These are phyloP conservation scores for Phataginus tricuspis DNA, from an alignment of 2,797 vertebrate species.

Conservation along the genomic window DNA sequence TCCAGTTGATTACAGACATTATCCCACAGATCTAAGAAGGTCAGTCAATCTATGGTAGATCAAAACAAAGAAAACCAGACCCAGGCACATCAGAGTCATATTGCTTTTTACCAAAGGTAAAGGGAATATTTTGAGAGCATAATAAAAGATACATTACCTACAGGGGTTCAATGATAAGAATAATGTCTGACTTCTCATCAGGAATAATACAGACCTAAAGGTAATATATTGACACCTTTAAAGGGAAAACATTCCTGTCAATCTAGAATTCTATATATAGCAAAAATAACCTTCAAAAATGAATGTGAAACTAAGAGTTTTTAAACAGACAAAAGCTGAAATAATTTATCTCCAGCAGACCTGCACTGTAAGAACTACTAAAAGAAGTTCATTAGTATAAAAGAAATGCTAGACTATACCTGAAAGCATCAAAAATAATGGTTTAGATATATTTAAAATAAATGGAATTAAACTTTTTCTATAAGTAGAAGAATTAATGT, in stretches of 20 bases:
- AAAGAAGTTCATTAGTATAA: slow-evolving; percentile 79
- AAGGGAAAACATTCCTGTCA: neutral
- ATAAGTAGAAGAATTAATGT: slow-evolving; percentile 6
- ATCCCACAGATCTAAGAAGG: neutral
- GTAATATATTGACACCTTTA: neutral
- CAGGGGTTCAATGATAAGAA: neutral
- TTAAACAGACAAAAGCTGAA: neutral
- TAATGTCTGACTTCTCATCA: neutral
- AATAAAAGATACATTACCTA: neutral
- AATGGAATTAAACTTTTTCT: neutral
- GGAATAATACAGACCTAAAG: neutral
- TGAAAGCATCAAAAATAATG: slow-evolving; percentile 31
- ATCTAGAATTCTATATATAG: neutral
- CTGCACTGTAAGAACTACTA: slow-evolving; percentile 82
- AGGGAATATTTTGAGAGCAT: neutral
- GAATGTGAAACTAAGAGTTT: slow-evolving; percentile 4
- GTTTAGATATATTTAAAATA: neutral
- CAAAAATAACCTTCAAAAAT: slow-evolving; percentile 22
- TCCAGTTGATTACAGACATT: neutral
- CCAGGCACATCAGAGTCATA: neutral
- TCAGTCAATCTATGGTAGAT: neutral
- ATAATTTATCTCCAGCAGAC: slow-evolving; percentile 87
- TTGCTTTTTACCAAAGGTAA: neutral
- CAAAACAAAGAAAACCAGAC: neutral
- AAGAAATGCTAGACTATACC: slow-evolving; percentile 68